Evolutionary conservation across 1,140 invertebrate species (phyloP).

Genomic region (Drosophila asahinai): DNA sequence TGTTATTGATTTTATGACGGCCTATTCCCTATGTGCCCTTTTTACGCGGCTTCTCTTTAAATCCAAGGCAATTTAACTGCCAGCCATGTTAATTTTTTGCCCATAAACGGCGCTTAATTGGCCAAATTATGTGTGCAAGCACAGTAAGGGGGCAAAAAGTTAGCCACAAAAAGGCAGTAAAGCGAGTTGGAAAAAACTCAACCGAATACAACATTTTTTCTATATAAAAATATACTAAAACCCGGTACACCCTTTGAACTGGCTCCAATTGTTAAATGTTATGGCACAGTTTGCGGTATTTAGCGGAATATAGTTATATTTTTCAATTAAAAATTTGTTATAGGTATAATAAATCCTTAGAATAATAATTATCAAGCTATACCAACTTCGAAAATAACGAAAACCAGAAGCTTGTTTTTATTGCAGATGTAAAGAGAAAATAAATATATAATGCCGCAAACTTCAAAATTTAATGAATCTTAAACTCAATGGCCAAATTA

Average conservation of each 20-base stretch:
- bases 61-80: constrained; percentile 32
- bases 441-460: not conserved
- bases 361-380: not conserved
- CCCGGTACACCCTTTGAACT: constrained; percentile 7
- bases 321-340: not conserved
- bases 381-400: not conserved
- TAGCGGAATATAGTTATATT: not conserved
- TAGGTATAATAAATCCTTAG: not conserved
- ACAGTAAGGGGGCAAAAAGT: constrained; percentile 20
- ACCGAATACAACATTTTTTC: constrained; percentile 16
- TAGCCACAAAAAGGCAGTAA: constrained; percentile 2
- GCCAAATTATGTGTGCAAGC: constrained; percentile 61
- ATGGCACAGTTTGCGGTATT: not conserved
- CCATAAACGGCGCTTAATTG: constrained; percentile 70
- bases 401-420: not conserved
- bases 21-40: constrained; percentile 12
- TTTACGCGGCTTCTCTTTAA: constrained; percentile 29
- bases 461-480: too few species aligned
- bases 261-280: not conserved
- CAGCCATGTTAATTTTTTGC: constrained; percentile 54
- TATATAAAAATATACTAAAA: constrained; percentile 3
- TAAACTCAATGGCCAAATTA: too few species aligned
- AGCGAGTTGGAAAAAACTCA: constrained; percentile 7
- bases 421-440: not conserved
- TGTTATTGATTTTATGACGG: constrained; percentile 71